Percentiles rank a stretch among this genome's conserved stretches.
Conservation (phyloP, 2,113 vertebrate species). For the Xiphophorus hellerii region DNA sequence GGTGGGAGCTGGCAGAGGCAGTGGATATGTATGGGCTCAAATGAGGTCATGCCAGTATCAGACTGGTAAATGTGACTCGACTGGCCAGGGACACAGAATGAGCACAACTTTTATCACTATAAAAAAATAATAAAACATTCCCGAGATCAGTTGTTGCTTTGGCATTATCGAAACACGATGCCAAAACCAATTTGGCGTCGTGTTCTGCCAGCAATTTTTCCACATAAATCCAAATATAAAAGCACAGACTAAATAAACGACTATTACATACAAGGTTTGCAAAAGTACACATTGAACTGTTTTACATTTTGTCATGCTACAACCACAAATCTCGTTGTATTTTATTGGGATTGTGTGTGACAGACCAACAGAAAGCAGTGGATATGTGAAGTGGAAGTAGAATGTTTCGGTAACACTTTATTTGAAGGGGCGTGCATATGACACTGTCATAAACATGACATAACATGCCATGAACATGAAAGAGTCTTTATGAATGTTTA, state of each 20-base stretch:
- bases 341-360: background rate
- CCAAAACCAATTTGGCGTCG: background rate
- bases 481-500: too few species aligned
- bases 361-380: background rate
- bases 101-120: background rate
- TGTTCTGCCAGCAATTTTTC: background rate
- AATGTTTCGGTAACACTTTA: too few species aligned
- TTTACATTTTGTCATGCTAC: too few species aligned
- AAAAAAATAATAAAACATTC: background rate
- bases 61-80: background rate
- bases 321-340: background rate
- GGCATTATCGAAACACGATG: background rate
- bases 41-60: constrained; percentile 28
- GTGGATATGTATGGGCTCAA: constrained; percentile 56
- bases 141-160: background rate
- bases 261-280: background rate
- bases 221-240: background rate
- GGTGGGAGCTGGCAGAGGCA: constrained; percentile 56
- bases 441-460: too few species aligned
- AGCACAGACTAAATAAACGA: background rate
- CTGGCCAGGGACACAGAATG: background rate
- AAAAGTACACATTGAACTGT: background rate
- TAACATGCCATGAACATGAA: too few species aligned
- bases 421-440: too few species aligned
- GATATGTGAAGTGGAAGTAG: background rate